Evolutionary conservation across 2,888 invertebrate species (phyloP), one percentile per base, ranked within the genome.

Genomic region (Bimastos eiseni): DNA sequence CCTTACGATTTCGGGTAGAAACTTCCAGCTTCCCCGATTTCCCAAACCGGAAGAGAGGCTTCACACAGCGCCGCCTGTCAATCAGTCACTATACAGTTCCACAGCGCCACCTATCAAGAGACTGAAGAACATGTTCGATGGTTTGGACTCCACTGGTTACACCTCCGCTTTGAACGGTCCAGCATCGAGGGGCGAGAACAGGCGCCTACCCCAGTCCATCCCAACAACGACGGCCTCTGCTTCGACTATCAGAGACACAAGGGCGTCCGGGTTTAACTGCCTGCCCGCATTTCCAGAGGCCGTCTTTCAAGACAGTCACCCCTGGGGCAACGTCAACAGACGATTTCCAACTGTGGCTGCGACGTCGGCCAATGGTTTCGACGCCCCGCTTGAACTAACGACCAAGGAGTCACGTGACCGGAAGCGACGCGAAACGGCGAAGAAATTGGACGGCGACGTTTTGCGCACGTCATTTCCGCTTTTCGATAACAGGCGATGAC

Each of bases 331-430:
- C 33, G 19, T 34, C 21, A 86, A 6, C 36, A 86, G 37, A 36
- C 86, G 86, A 86, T 86, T 24, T 86, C 86, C 86, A 36, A 37
- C 86, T 37, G 34, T 86, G 36, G 86, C 86, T 37, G 36, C 24
- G 86, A 37, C 86, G 36, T 34, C 37, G 6, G 86, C 86, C 4
- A 86, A 86, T 17, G 86, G 86, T 34, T 86, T 86, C 86, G 89
- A 89, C 89, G 89, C 89, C 2, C 89, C 89, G 6, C 89, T 89
- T 21, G 89, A 89, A 34, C 89, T 89, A 0, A 89, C 89, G 38
- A 89, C 89, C 5, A 89, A 49, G 49, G 89, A 89, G 49, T 41
- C 49, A 49, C 89, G 89, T 44, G 89, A 89, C 49, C 89, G 89
- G 49, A 41, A 89, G n/a, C 41, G 49, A 30, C 41, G 89, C n/a